Conservation (phyloP, 2,888 invertebrate genomes). For the Drosophila dives region DNA sequence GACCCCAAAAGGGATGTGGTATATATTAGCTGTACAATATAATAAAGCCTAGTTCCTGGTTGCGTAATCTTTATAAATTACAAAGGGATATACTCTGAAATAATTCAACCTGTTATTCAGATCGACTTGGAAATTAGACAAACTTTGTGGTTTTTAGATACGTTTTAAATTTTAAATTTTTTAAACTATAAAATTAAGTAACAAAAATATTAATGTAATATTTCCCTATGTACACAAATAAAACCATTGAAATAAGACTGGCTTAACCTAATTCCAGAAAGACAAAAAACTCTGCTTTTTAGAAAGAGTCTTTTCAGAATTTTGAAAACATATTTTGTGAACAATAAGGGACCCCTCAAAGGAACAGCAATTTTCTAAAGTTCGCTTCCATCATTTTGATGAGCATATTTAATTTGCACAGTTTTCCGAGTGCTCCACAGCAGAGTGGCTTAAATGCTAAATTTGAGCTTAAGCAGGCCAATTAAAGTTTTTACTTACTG, state of each 20-base stretch:
- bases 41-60: not conserved
- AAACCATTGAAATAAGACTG: too few relatives aligned
- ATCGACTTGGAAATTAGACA: not conserved
- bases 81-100: not conserved
- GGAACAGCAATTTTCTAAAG: too few relatives aligned
- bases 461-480: not conserved
- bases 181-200: too few relatives aligned
- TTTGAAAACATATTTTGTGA: not conserved
- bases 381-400: not conserved
- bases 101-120: not conserved
- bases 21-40: not conserved
- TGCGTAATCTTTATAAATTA: not conserved
- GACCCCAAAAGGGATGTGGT: not conserved
- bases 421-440: not conserved
- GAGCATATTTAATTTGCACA: not conserved
- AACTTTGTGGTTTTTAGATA: too few relatives aligned
- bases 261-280: too few relatives aligned
- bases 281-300: not conserved
- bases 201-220: too few relatives aligned
- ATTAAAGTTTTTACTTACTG: constrained; percentile 70
- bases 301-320: not conserved
- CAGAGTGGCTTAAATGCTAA: not conserved
- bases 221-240: too few relatives aligned
- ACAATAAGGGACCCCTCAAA: not conserved
- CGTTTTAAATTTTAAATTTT: too few relatives aligned